Evolutionary conservation across 2,113 vertebrate species (phyloP), one percentile per base, ranked within the genome.

Genomic region (Paramormyrops kingsleyae): DNA sequence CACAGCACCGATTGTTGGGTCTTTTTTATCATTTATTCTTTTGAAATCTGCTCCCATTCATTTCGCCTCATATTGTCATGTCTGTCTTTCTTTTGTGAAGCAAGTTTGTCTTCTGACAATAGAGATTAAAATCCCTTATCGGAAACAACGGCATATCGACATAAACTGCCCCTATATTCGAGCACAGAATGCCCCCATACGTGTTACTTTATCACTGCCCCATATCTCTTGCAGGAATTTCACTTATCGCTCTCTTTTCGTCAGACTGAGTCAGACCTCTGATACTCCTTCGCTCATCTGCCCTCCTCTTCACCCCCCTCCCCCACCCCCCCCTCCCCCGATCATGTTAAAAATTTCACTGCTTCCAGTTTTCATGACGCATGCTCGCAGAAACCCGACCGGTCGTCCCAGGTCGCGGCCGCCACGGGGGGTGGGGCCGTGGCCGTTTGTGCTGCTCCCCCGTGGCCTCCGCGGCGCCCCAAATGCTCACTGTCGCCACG

Each of bases 281-380:
- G 94, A 95, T 95, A 93, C 93, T 92, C 92, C 95, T 92, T 94
- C 96, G 94, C 94, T 96, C 96, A 96, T 96, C 94, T 44, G 53
- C 10, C 85, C 47, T 42, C 15, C 39, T 39, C 52, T 7, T 27
- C 5, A 0, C 62, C 62, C 24, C 35, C 8, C 17, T 2, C 15
- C 35, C 44, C 44, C 56, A 1, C 56, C 56, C 5, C 24, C 31
- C 19, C 15, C 47, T 15, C 27, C 50, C 19, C 15, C 31, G 95
- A 92, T 4, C 27, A 19, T 35, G 95, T 77, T 39, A 39, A 17
- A 77, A 95, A 94, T 94, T 95, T 93, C 96, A 95, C 94, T 94
- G 89, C 96, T 88, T 31, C 95, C 97, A 94, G 95, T 96, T 96
- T 96, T 94, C 95, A 95, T 96, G 95, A 96, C 93, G 94, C 95